A percentile compares a stretch with the other conserved stretches of the same genome.
Evolutionary conservation across 2,113 vertebrate genomes (phyloP).

Genomic region (Lethenteron reissneri): DNA sequence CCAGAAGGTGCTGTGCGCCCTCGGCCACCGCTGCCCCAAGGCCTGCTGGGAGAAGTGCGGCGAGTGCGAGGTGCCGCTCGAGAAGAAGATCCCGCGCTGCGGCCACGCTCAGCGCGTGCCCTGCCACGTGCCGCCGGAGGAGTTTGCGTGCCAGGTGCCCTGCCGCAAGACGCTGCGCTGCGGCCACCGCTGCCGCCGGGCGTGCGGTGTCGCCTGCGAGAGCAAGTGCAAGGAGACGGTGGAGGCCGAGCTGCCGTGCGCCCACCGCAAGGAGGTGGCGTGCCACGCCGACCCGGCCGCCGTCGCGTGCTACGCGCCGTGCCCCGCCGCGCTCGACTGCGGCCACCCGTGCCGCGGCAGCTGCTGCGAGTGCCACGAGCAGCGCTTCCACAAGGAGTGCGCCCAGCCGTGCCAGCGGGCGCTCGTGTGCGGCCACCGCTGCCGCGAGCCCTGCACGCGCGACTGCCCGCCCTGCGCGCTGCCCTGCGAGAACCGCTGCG

Average conservation of each 20-base stretch:
- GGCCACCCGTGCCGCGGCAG: slow-evolving; percentile 46
- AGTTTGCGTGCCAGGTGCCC: slow-evolving; percentile 10
- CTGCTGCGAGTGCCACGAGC: slow-evolving; percentile 42
- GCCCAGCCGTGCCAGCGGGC: slow-evolving; percentile 24
- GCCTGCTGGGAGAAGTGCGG: slow-evolving; percentile 11
- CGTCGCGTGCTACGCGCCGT: slow-evolving; percentile 26
- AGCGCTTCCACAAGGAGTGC: slow-evolving; percentile 46
- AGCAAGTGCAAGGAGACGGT: slow-evolving; percentile 15
- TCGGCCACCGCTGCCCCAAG: slow-evolving; percentile 13
- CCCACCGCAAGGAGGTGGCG: slow-evolving; percentile 29
- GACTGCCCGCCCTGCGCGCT: slow-evolving; percentile 42
- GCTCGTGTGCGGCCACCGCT: slow-evolving; percentile 58
- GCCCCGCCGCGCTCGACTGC: slow-evolving; percentile 30
- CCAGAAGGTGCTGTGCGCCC: slow-evolving; percentile 9
- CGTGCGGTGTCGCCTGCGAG: slow-evolving; percentile 12
- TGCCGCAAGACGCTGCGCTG: slow-evolving; percentile 13
- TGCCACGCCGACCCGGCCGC: slow-evolving; percentile 22
- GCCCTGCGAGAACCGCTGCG: slow-evolving; percentile 45
- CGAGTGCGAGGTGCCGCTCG: slow-evolving; percentile 11
- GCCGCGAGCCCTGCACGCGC: slow-evolving; percentile 36
- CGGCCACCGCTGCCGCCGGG: slow-evolving; percentile 12
- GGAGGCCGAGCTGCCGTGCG: slow-evolving; percentile 29
- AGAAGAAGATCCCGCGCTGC: slow-evolving; percentile 14
- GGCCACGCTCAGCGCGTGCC: slow-evolving; percentile 15
- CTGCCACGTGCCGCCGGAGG: slow-evolving; percentile 8